A percentile compares a stretch with the other conserved stretches of the same genome.
Conservation (phyloP, 1,140 invertebrate species). For the Cyphomyrmex costatus region DNA sequence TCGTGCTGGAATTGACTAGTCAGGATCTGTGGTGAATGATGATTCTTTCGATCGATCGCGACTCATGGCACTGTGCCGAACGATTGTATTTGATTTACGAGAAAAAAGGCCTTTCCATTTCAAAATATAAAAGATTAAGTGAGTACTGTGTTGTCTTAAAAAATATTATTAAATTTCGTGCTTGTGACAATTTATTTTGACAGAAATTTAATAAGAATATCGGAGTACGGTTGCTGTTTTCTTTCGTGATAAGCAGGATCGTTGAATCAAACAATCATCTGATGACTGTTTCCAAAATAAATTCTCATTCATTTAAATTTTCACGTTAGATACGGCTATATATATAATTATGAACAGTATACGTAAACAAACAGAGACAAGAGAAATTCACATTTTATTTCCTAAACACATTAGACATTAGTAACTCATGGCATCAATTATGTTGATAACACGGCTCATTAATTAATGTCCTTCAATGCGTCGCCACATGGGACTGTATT, state of each 20-base stretch:
- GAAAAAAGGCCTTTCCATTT: neutral
- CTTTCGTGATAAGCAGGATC: neutral
- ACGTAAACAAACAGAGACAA: neutral
- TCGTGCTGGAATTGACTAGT: constrained; percentile 55
- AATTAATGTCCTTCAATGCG: constrained; percentile 56
- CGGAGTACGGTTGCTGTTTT: neutral
- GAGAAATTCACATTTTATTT: constrained; percentile 36
- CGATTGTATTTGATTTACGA: constrained; percentile 34
- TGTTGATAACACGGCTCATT: constrained; percentile 29
- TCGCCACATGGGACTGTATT: constrained; percentile 12
- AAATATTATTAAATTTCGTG: neutral
- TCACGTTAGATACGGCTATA: neutral
- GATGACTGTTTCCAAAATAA: neutral
- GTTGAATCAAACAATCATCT: neutral
- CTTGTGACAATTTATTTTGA: neutral
- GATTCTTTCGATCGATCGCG: constrained; percentile 55
- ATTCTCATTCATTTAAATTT: constrained; percentile 36
- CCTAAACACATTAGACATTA: constrained; percentile 37
- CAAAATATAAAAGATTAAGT: constrained; percentile 26
- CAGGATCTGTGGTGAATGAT: constrained; percentile 46
- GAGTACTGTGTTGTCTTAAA: neutral
- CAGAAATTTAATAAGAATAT: neutral
- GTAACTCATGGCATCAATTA: constrained; percentile 31
- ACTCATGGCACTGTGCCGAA: constrained; percentile 19
- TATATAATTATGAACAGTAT: neutral